These are phyloP conservation scores for Cetonia aurata DNA, from an alignment of 2,888 invertebrate genomes.

Conservation along the genomic window DNA sequence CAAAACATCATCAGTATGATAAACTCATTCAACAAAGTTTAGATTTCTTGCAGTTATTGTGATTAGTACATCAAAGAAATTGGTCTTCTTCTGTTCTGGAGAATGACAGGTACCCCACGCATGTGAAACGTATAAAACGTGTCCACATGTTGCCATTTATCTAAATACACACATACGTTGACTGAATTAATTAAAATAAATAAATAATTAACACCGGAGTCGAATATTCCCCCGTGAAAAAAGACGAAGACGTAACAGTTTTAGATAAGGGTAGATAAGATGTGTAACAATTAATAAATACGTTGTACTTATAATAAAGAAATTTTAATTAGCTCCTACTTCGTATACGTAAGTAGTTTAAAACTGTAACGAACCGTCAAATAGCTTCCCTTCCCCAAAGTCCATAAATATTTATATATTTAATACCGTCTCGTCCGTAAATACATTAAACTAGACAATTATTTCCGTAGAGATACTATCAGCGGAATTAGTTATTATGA, in stretches of 20 bases:
- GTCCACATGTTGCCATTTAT: neutral
- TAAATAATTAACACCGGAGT: slow-evolving; percentile 20
- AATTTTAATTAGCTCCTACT: slow-evolving; percentile 48
- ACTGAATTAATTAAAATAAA: slow-evolving; percentile 33
- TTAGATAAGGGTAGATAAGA: slow-evolving; percentile 48
- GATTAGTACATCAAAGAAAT: too few relatives aligned
- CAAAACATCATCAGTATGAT: too few relatives aligned
- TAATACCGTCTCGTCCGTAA: slow-evolving; percentile 26
- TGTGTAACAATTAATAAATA: slow-evolving; percentile 53
- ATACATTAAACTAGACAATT: slow-evolving; percentile 37
- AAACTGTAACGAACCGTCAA: slow-evolving; percentile 39
- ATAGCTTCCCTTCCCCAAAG: slow-evolving; percentile 14
- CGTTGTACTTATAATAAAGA: slow-evolving; percentile 47
- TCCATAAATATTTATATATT: slow-evolving; percentile 37
- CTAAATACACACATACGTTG: neutral
- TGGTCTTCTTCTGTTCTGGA: too few relatives aligned
- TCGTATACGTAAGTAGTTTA: slow-evolving; percentile 26
- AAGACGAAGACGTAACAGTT: slow-evolving; percentile 33
- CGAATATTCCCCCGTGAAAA: slow-evolving; percentile 20
- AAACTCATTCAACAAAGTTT: too few relatives aligned
- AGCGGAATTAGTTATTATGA: slow-evolving; percentile 11
- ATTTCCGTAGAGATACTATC: slow-evolving; percentile 33
- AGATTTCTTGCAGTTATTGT: too few relatives aligned
- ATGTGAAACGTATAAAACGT: neutral
- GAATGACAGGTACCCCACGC: slow-evolving; percentile 8